Conservation (phyloP, 2,797 vertebrate species). For the Champsocephalus gunnari region DNA sequence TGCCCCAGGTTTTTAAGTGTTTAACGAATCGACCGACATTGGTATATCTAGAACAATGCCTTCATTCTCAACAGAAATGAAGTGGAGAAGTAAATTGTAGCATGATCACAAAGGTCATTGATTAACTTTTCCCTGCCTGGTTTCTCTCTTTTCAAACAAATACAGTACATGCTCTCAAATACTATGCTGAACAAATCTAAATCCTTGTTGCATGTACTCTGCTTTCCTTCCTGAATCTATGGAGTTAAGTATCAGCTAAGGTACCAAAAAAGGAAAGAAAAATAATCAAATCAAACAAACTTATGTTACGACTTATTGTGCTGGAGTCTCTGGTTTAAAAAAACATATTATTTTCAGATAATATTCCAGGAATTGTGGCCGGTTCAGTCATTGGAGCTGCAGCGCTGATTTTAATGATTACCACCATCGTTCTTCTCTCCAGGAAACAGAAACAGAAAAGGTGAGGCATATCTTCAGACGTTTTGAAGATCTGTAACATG, state of each 20-base stretch:
- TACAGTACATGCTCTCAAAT: not conserved
- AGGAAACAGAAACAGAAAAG: conserved; percentile 72
- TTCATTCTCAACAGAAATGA: not conserved
- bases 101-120: not conserved
- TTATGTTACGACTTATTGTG: not conserved
- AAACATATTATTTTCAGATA: conserved; percentile 72
- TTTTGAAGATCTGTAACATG: no score
- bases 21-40: not conserved
- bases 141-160: conserved; percentile 3
- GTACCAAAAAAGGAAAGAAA: not conserved
- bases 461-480: conserved; percentile 26
- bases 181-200: not conserved
- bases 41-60: not conserved
- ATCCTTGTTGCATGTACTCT: conserved; percentile 4
- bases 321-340: not conserved
- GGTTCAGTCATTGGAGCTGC: conserved; percentile 82
- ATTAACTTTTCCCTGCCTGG: not conserved
- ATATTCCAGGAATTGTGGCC: conserved; percentile 78
- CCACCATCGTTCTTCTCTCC: conserved; percentile 64
- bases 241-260: not conserved
- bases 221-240: conserved; percentile 3
- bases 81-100: not conserved
- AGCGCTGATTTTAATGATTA: conserved; percentile 62
- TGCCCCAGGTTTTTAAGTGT: not conserved
- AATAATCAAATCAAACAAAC: not conserved